phyloP scores from a whole-genome alignment of 53 echinoderm and acorn worm genomes.

The Zoroaster sp. region DNA sequence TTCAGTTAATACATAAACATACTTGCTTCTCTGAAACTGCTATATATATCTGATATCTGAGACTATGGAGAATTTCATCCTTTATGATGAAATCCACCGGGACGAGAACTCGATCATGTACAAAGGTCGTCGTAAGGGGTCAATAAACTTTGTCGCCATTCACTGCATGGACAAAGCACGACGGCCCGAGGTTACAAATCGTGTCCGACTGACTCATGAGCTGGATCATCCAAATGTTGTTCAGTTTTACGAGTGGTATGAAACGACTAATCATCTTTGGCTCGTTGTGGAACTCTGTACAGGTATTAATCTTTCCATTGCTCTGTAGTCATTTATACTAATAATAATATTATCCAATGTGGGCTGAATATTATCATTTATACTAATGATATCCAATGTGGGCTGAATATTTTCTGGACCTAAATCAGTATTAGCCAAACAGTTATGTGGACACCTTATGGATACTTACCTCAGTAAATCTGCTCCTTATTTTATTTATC shows the following conservation, averaged over 20 bases:
- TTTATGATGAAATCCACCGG: slow-evolving; percentile 90
- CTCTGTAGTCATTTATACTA: not conserved
- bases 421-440: too few relatives aligned
- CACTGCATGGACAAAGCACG: slow-evolving; percentile 90
- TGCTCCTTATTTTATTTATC: too few relatives aligned
- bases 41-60: too few relatives aligned
- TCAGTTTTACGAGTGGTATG: slow-evolving; percentile 97
- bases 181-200: slow-evolving; percentile 83
- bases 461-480: too few relatives aligned
- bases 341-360: not conserved
- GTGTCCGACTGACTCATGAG: slow-evolving; percentile 93
- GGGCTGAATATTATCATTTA: too few relatives aligned
- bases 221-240: slow-evolving; percentile 81
- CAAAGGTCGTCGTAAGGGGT: slow-evolving; percentile 94
- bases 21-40: too few relatives aligned
- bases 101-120: slow-evolving; percentile 78
- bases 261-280: slow-evolving; percentile 98
- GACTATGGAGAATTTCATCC: slow-evolving; percentile 95
- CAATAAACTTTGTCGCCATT: slow-evolving; percentile 94
- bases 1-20: too few relatives aligned
- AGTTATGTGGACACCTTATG: not conserved
- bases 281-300: slow-evolving; percentile 97
- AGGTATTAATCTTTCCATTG: slow-evolving; percentile 47
- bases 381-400: too few relatives aligned
- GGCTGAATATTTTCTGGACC: too few relatives aligned